phyloP scores from a whole-genome alignment of 2,797 vertebrate genomes.

The Artibeus jamaicensis region DNA sequence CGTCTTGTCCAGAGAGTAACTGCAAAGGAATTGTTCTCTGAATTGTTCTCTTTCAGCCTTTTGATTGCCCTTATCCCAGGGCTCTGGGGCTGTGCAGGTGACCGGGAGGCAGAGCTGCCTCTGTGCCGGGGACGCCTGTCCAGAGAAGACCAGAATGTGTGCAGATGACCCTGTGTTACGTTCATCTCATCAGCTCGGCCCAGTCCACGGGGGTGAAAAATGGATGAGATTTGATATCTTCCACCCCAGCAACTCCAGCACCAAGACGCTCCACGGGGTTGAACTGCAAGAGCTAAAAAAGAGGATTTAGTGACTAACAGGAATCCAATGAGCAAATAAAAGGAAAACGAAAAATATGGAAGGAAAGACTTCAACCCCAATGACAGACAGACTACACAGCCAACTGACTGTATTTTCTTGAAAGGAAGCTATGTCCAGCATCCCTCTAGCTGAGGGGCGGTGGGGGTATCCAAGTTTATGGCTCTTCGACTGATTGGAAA shows the following conservation, averaged over 20 bases:
- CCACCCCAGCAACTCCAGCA: slow-evolving; percentile 93
- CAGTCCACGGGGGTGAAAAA: slow-evolving; percentile 94
- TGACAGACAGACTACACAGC: not conserved
- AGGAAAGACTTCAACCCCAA: not conserved
- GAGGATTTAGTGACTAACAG: slow-evolving; percentile 78
- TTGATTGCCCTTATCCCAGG: not conserved
- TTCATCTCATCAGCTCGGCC: slow-evolving; percentile 87
- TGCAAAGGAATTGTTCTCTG: slow-evolving; percentile 50
- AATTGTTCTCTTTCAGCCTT: slow-evolving; percentile 51
- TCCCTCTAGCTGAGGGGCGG: not conserved
- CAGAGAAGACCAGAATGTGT: slow-evolving; percentile 55
- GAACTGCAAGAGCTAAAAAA: slow-evolving; percentile 94
- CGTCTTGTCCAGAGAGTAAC: slow-evolving; percentile 47
- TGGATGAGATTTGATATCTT: slow-evolving; percentile 97
- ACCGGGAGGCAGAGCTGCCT: slow-evolving; percentile 30
- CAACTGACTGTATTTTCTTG: not conserved
- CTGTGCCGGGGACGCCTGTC: slow-evolving; percentile 51
- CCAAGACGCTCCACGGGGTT: slow-evolving; percentile 95
- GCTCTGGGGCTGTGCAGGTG: slow-evolving; percentile 15
- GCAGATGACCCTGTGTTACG: not conserved
- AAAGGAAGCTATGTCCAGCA: not conserved
- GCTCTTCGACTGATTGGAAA: not conserved
- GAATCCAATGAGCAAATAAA: slow-evolving; percentile 50
- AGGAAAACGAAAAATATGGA: slow-evolving; percentile 56
- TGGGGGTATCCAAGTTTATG: not conserved